A percentile compares a stretch with the other conserved stretches of the same genome.
These are phyloP conservation scores for Phaonia tiefii DNA, from an alignment of 2,888 invertebrate genomes.

Conservation along the genomic window DNA sequence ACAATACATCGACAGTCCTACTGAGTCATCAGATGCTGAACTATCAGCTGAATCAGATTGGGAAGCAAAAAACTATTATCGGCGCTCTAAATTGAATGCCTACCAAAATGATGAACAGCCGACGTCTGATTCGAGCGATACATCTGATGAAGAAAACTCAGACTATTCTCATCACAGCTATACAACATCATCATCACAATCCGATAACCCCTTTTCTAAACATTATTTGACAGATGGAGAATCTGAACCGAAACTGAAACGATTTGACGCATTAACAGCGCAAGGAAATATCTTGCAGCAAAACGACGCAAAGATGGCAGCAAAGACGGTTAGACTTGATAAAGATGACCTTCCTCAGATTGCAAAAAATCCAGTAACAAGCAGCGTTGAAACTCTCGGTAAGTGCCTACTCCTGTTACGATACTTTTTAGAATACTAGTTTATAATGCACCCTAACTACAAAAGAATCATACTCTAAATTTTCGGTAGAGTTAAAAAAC, in stretches of 20 bases:
- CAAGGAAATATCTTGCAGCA: slow-evolving; percentile 69
- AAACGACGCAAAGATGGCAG: slow-evolving; percentile 61
- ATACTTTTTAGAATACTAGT: too few species aligned
- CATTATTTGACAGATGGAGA: slow-evolving; percentile 69
- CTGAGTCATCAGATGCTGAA: too few species aligned
- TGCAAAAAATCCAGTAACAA: too few species aligned
- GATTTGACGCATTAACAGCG: slow-evolving; percentile 83
- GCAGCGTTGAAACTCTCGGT: slow-evolving; percentile 80
- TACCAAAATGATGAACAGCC: slow-evolving; percentile 75
- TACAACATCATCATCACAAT: slow-evolving; percentile 81
- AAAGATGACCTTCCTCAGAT: slow-evolving; percentile 58
- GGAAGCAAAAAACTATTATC: slow-evolving; percentile 87
- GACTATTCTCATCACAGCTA: slow-evolving; percentile 72
- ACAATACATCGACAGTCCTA: slow-evolving; percentile 77
- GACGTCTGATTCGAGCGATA: too few species aligned
- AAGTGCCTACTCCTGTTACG: slow-evolving; percentile 67
- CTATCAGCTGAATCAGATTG: slow-evolving; percentile 87
- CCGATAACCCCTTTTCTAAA: too few species aligned
- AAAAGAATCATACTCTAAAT: too few species aligned
- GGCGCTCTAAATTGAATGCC: slow-evolving; percentile 85
- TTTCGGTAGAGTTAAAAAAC: too few species aligned
- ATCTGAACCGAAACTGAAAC: slow-evolving; percentile 81
- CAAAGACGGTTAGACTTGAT: slow-evolving; percentile 66
- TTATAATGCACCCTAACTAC: slow-evolving; percentile 21
- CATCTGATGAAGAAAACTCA: slow-evolving; percentile 74